Base-by-base conservation (phyloP, 1,140 invertebrate genomes). In the Monomorium pharaonis region DNA sequence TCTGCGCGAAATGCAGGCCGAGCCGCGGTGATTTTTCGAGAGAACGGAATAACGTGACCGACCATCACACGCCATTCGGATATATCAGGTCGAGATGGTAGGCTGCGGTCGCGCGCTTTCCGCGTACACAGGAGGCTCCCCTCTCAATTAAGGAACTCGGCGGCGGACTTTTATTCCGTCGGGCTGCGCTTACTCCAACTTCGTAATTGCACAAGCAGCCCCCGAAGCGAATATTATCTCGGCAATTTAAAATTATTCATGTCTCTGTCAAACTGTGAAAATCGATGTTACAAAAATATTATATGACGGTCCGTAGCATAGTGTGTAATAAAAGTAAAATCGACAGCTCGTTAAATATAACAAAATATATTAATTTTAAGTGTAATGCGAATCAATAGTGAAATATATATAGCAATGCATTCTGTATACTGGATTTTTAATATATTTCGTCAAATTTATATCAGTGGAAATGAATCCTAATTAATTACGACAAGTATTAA, bases 1-100 rank as follows among this genome's bases (percentile, higher is more conserved):
- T 83, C 78, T 58, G 47, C 63, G 63, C 51, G 42, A 67, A 63
- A 65, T 78, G 76, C 60, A 49, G 44, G 58, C 33, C 21, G 62
- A 47, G 76, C 30, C n/a, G 76, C 44, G 63, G n/a, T 18, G 51
- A 56, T 81, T 81, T 81, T 65, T n/a, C n/a, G n/a, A n/a, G 37
- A 72, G 51, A 30, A 44, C 30, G 49, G 63, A 14, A 42, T 42
- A 21, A 47, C 21, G 42, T 70, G 58, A 44, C 24, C n/a, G n/a
- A n/a, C n/a, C n/a, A n/a, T n/a, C 33, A 47, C 12, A 27, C 33
- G 62, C 30, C 14, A 27, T 80, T 51, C 21, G 49, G 47, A 69
- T 24, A 69, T 24, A 67, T 51, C 60, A 18, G 44, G 44, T 69
- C 58, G 30, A 78, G 30, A 42, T 51, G n/a, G 21, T 49, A 21